Conservation (phyloP, 2,888 invertebrate species). For the Tupiocoris notatus region DNA sequence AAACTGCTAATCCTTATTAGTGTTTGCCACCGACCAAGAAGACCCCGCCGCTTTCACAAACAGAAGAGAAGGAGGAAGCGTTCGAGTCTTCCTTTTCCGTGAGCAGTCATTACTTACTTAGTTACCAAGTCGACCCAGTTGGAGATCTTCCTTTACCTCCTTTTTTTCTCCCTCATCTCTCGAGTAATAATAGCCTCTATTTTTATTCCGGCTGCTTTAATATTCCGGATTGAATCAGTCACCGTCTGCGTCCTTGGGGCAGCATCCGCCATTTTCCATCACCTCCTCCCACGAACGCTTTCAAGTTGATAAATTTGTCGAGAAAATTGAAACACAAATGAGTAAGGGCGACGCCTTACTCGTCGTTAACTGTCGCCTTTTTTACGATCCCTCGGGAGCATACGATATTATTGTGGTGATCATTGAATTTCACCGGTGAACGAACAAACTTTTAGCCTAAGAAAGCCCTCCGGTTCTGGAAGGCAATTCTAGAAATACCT, state of each 20-base stretch:
- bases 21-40: constrained; percentile 10
- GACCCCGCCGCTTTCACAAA: not conserved
- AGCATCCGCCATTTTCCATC: not conserved
- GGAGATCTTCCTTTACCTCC: not conserved
- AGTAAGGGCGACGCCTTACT: not conserved
- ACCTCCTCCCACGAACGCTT: not conserved
- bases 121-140: constrained; percentile 5
- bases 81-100: not conserved
- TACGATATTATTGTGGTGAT: not conserved
- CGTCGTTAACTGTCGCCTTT: not conserved
- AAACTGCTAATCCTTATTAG: constrained; percentile 40
- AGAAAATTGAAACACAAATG: constrained; percentile 26
- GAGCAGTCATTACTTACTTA: not conserved
- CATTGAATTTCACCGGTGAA: not conserved
- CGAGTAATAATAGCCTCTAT: constrained; percentile 17
- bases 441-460: no score
- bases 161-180: constrained; percentile 15
- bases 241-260: constrained; percentile 3
- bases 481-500: no score
- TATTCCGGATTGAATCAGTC: constrained; percentile 39
- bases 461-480: no score
- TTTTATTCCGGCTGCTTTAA: constrained; percentile 26
- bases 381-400: not conserved
- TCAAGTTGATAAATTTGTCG: constrained; percentile 30
- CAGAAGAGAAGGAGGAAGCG: not conserved